These are phyloP conservation scores for Synanceia verrucosa DNA, from an alignment of 2,797 vertebrate genomes.

Conservation along the genomic window DNA sequence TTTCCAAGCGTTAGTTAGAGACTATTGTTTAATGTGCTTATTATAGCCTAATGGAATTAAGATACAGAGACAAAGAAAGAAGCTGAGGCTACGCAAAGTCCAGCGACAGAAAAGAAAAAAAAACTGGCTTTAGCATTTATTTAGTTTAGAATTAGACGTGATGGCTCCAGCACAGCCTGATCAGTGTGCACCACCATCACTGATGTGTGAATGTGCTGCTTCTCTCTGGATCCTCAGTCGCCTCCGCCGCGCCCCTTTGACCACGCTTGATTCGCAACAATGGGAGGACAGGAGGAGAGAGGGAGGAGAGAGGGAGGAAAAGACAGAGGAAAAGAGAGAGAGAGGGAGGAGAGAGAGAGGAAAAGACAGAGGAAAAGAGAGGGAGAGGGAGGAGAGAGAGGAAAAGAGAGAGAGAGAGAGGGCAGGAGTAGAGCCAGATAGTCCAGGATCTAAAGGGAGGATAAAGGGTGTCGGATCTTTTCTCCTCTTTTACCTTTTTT, in stretches of 20 bases:
- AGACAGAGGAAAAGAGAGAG: slow-evolving; percentile 31
- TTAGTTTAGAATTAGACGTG: background rate
- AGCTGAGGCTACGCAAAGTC: slow-evolving; percentile 2
- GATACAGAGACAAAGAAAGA: slow-evolving; percentile 34
- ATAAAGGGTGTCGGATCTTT: slow-evolving; percentile 74
- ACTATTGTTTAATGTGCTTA: slow-evolving; percentile 65
- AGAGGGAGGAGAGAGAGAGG: slow-evolving; percentile 32
- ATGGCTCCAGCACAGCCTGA: too few relatives aligned
- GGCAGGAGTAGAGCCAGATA: slow-evolving; percentile 54
- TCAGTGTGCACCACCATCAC: slow-evolving; percentile 52
- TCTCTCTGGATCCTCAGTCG: slow-evolving; percentile 60
- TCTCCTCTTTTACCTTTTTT: slow-evolving; percentile 31
- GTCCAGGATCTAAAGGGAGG: slow-evolving; percentile 68
- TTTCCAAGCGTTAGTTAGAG: slow-evolving; percentile 62
- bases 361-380: slow-evolving; percentile 30
- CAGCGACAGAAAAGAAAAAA: background rate
- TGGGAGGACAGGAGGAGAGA: slow-evolving; percentile 63
- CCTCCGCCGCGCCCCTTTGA: slow-evolving; percentile 82
- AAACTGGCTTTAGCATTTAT: too few relatives aligned
- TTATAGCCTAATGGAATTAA: slow-evolving; percentile 62
- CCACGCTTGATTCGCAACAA: slow-evolving; percentile 82
- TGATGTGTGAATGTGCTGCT: slow-evolving; percentile 21
- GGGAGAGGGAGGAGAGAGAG: slow-evolving; percentile 50
- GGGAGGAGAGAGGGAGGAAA: slow-evolving; percentile 28
- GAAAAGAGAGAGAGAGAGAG: slow-evolving; percentile 54